phyloP scores from a whole-genome alignment of 2,113 vertebrate genomes.

The Pungitius pungitius region DNA sequence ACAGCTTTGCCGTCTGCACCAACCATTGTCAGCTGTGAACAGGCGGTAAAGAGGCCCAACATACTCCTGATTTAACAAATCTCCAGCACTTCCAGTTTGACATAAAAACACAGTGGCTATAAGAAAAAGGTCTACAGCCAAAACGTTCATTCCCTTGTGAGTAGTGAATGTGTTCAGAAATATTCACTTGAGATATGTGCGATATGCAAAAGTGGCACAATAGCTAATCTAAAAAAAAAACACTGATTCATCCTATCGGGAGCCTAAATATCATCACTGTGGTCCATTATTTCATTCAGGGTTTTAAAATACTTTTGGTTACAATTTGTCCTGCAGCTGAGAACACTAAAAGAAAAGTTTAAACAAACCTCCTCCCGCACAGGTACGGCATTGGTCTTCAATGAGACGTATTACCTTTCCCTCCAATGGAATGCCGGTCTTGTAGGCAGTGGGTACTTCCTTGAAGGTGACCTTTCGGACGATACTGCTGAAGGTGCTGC shows the following conservation, averaged over 20 bases:
- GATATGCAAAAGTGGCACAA: too few species aligned
- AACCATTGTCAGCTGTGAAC: constrained; percentile 67
- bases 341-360: neutral
- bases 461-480: constrained; percentile 61
- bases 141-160: neutral
- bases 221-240: neutral
- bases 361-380: neutral
- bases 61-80: too few species aligned
- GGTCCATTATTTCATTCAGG: neutral
- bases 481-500: constrained; percentile 20
- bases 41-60: neutral
- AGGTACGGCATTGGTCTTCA: neutral
- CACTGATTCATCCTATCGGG: neutral
- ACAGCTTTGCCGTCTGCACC: constrained; percentile 46
- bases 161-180: neutral
- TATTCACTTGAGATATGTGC: neutral
- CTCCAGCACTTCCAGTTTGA: neutral
- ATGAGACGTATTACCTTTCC: constrained; percentile 71
- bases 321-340: too few species aligned
- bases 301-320: too few species aligned
- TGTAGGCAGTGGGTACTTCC: constrained; percentile 57
- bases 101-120: neutral
- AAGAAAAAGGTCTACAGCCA: neutral
- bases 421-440: constrained; percentile 66
- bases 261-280: neutral